A percentile compares a stretch with the other conserved stretches of the same genome.
Conservation (phyloP, 2,888 invertebrate species). For the Mongoloraphidia duomilia region DNA sequence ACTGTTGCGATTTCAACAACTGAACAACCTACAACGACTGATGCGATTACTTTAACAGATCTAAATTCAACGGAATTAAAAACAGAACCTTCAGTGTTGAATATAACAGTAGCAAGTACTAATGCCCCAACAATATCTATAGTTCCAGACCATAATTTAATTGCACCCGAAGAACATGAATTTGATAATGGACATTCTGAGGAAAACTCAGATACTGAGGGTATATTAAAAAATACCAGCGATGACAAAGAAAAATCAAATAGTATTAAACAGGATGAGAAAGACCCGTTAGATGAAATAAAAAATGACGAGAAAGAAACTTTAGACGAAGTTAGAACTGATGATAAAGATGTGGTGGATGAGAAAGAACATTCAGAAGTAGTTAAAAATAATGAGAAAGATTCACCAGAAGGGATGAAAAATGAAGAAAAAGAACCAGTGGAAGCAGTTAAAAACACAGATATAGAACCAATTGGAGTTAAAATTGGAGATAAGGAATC, state of each 20-base stretch:
- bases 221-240: conserved; percentile 12
- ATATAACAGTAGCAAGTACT: conserved; percentile 13
- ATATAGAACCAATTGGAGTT: no score
- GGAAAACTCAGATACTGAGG: conserved; percentile 18
- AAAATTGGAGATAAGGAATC: no score
- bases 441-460: no score
- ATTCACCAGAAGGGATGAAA: no score
- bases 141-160: conserved; percentile 24
- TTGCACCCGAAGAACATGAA: conserved; percentile 31
- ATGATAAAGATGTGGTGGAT: no score
- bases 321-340: no score
- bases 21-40: conserved; percentile 1
- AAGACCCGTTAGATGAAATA: no score
- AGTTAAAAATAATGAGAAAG: no score
- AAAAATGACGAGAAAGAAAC: no score
- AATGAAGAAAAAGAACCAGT: no score
- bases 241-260: conserved; percentile 15
- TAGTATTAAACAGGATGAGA: conserved; percentile 4
- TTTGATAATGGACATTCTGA: conserved; percentile 19
- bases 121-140: conserved; percentile 5
- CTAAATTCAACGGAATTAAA: conserved; percentile 1
- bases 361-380: no score
- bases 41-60: neutral
- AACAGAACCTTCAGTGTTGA: conserved; percentile 9
- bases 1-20: neutral